phyloP scores from a whole-genome alignment of 2,888 invertebrate genomes.

The Hartigia nigra region DNA sequence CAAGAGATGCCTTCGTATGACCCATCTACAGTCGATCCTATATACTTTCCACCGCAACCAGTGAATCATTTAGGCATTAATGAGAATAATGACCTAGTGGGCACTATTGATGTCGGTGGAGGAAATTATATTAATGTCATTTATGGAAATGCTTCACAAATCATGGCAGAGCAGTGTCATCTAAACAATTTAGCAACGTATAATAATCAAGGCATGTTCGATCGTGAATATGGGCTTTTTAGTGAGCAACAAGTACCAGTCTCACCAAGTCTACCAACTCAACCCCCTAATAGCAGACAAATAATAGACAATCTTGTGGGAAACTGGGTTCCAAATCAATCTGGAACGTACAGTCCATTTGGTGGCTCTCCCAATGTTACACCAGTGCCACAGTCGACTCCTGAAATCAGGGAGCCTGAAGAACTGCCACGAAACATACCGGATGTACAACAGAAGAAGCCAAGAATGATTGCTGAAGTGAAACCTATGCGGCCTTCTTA shows the following conservation, averaged over 20 bases:
- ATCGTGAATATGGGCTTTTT: constrained; percentile 63
- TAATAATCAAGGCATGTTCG: constrained; percentile 46
- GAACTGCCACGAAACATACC: constrained; percentile 47
- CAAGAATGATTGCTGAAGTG: constrained; percentile 84
- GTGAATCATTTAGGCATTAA: constrained; percentile 60
- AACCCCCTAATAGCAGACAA: constrained; percentile 64
- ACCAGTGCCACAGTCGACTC: constrained; percentile 47
- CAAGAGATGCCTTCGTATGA: constrained; percentile 49
- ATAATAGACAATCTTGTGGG: constrained; percentile 79
- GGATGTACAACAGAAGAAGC: constrained; percentile 67
- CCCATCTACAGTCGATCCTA: constrained; percentile 43
- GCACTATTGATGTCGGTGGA: constrained; percentile 64
- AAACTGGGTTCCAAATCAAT: constrained; percentile 79
- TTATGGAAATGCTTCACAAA: constrained; percentile 59
- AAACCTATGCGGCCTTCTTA: constrained; percentile 89
- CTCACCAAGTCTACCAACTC: constrained; percentile 41
- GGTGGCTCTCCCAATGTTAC: constrained; percentile 67
- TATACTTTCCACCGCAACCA: constrained; percentile 57
- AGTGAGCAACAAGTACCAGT: constrained; percentile 50
- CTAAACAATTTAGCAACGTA: constrained; percentile 50
- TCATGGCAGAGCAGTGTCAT: constrained; percentile 59
- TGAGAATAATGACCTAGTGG: constrained; percentile 60
- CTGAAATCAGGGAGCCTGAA: constrained; percentile 45
- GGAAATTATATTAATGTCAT: constrained; percentile 66
- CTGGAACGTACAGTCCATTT: constrained; percentile 80